Evolutionary conservation across 2,113 vertebrate genomes (phyloP).

Genomic region (Tautogolabrus adspersus): DNA sequence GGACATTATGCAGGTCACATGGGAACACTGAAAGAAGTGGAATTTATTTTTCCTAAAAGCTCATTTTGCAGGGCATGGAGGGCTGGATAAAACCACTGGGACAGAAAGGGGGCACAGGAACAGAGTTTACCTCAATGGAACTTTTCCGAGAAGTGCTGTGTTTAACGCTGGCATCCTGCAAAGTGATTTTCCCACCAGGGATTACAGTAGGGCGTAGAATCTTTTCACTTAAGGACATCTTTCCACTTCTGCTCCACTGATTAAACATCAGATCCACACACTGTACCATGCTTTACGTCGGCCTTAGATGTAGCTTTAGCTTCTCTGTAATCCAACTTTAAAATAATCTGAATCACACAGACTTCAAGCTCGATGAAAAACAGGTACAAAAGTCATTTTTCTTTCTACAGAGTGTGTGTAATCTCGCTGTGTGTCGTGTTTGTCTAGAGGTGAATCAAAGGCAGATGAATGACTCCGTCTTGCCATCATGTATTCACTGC

Average conservation of each 20-base stretch:
- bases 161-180: constrained; percentile 23
- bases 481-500: constrained; percentile 27
- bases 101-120: constrained; percentile 19
- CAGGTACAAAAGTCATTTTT: background rate
- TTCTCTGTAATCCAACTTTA: constrained; percentile 5
- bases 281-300: background rate
- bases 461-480: background rate
- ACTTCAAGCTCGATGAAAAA: background rate
- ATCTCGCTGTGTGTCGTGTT: background rate
- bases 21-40: constrained; percentile 30
- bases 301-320: constrained; percentile 22
- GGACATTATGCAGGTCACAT: constrained; percentile 46
- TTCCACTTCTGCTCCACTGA: constrained; percentile 44
- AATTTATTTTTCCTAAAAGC: constrained; percentile 47
- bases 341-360: background rate
- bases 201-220: constrained; percentile 42
- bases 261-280: constrained; percentile 38
- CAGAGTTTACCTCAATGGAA: constrained; percentile 46
- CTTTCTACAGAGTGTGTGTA: background rate
- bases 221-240: constrained; percentile 34
- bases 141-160: constrained; percentile 50
- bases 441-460: constrained; percentile 15
- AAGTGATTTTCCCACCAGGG: constrained; percentile 57
- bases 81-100: constrained; percentile 15
- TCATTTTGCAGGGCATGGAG: constrained; percentile 24